Conservation (phyloP, 2,888 invertebrate species). For the Deilephila porcellus region DNA sequence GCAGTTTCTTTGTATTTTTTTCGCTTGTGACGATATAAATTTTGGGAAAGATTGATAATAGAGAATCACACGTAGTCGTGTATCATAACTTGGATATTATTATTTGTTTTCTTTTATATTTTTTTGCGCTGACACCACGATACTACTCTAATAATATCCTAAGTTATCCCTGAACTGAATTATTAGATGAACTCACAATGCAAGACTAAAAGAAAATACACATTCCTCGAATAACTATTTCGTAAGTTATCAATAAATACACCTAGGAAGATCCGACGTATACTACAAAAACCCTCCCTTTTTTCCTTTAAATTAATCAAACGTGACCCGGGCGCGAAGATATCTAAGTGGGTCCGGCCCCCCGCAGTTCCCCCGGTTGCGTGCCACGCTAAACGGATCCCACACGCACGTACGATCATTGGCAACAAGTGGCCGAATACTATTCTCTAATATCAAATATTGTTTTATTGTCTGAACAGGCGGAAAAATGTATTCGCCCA, state of each 20-base stretch:
- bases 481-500: constrained; percentile 21
- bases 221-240: background rate
- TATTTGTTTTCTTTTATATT: too few species aligned
- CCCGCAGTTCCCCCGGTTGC: constrained; percentile 16
- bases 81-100: too few species aligned
- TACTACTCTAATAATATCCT: too few species aligned
- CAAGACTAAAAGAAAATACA: too few species aligned
- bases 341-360: constrained; percentile 22
- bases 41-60: too few species aligned
- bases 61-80: too few species aligned
- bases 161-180: too few species aligned
- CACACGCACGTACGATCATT: constrained; percentile 55
- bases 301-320: constrained; percentile 18
- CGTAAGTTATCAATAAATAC: background rate
- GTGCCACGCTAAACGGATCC: constrained; percentile 50
- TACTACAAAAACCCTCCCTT: background rate
- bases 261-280: background rate
- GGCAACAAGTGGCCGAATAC: constrained; percentile 63
- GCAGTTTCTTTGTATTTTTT: too few species aligned
- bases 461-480: constrained; percentile 32
- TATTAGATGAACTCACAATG: too few species aligned
- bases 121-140: too few species aligned
- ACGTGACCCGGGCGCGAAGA: constrained; percentile 21
- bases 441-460: constrained; percentile 41
- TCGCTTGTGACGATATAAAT: too few species aligned